These are phyloP conservation scores for Onychorhynchus coronatus DNA, from an alignment of 2,113 vertebrate genomes.

Conservation along the genomic window DNA sequence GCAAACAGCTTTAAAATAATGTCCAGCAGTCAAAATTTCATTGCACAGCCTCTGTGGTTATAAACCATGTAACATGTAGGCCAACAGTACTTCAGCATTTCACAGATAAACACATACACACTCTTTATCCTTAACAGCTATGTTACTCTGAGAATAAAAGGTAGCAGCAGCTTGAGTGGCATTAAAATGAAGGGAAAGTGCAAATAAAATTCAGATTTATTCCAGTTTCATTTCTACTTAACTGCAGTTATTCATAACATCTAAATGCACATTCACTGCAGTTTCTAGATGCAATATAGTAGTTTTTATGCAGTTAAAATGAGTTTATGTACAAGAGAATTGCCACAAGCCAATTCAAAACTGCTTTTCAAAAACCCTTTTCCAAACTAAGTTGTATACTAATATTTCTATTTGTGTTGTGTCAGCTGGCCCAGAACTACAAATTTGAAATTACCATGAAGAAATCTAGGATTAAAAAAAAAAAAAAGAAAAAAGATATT, in stretches of 20 bases:
- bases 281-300: constrained; percentile 66
- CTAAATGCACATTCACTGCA: constrained; percentile 66
- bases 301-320: constrained; percentile 72
- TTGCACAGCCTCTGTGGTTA: constrained; percentile 21
- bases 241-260: constrained; percentile 74
- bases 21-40: constrained; percentile 54
- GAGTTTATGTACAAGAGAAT: constrained; percentile 70
- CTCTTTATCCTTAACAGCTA: constrained; percentile 18
- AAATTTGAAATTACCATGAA: constrained; percentile 42
- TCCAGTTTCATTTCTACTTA: constrained; percentile 66
- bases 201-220: constrained; percentile 78
- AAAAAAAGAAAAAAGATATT: background rate
- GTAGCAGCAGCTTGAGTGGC: constrained; percentile 56
- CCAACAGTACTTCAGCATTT: constrained; percentile 39
- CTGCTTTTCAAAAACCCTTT: constrained; percentile 31
- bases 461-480: background rate
- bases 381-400: constrained; percentile 30
- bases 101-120: background rate
- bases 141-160: constrained; percentile 5
- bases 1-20: constrained; percentile 62
- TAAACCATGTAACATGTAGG: constrained; percentile 33
- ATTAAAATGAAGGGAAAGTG: constrained; percentile 61
- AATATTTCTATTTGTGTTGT: constrained; percentile 52
- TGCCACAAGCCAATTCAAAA: constrained; percentile 66
- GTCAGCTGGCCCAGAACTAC: constrained; percentile 42